These are phyloP conservation scores for Amaurobius ferox DNA, from an alignment of 2,888 invertebrate genomes.

Conservation along the genomic window DNA sequence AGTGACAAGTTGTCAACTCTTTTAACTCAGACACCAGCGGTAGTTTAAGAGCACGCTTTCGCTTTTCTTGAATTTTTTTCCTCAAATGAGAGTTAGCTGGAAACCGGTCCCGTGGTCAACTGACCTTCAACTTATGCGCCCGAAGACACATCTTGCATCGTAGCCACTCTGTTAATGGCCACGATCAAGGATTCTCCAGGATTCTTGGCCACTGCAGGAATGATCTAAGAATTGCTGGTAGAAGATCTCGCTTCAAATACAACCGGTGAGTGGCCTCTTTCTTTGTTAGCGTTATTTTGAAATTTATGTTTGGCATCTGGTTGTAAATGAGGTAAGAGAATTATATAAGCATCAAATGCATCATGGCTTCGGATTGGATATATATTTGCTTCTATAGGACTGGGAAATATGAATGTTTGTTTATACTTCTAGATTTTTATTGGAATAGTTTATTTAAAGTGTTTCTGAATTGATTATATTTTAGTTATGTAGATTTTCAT, in stretches of 20 bases:
- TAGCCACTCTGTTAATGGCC: constrained; percentile 38
- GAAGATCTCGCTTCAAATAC: background rate
- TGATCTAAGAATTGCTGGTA: background rate
- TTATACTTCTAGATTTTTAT: too few relatives aligned
- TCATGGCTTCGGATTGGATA: too few relatives aligned
- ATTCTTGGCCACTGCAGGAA: constrained; percentile 24
- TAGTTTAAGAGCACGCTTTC: background rate
- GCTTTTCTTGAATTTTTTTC: constrained; percentile 17
- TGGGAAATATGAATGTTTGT: too few relatives aligned
- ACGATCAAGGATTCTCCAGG: constrained; percentile 27
- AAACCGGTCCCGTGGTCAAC: constrained; percentile 55
- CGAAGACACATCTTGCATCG: background rate
- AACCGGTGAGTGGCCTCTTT: constrained; percentile 26
- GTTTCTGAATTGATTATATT: too few relatives aligned
- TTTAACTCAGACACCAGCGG: background rate
- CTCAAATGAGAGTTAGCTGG: background rate
- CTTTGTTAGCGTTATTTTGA: background rate
- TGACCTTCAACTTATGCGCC: constrained; percentile 45
- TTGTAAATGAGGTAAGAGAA: too few relatives aligned
- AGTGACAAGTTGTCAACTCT: background rate
- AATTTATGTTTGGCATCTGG: background rate
- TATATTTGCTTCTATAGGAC: too few relatives aligned
- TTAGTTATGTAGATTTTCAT: too few relatives aligned
- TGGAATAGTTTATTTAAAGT: too few relatives aligned
- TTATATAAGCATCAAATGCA: too few relatives aligned